Base-by-base conservation (phyloP, 1,140 invertebrate species). In the Cydia amplana region DNA sequence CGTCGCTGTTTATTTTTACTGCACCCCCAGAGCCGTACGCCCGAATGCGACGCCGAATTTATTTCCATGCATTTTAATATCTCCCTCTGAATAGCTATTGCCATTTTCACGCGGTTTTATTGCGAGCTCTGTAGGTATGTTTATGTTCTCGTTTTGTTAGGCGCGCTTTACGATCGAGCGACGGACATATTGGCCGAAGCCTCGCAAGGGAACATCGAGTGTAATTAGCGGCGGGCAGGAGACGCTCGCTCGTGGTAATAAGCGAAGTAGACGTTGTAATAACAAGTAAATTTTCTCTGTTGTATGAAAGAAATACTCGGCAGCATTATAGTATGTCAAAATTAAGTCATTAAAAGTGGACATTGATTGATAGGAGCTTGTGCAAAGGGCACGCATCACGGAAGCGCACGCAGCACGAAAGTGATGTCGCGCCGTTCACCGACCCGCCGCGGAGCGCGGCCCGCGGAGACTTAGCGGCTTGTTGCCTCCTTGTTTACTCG, bases 31-130 rank as follows among this genome's bases (percentile, higher is more conserved):
- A 91, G 86, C 85, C 82, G 85, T 83, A 90, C 87, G 88, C 85
- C 85, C 89, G 89, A 92, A 91, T 93, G 91, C 89, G 88, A 91
- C 89, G 90, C 88, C 88, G 89, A 91, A 93, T 93, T 91, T 93
- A 93, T 93, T 93, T 91, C 90, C 91, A 93, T 93, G 90, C 90
- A 93, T 93, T 93, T 93, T 93, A 93, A 93, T 93, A 93, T 93
- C 91, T 89, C 90, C 91, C 90, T 90, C 85, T 89, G 88, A 91
- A 91, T 88, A 90, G 87, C 89, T 92, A 88, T 90, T 90, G 91
- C 88, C 88, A 87, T 91, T 93, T 93, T 91, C 87, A 86, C 89
- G 89, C 87, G 87, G 88, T 91, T 91, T 91, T 90, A 88, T 91
- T 91, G 85, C 86, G 82, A 82, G 77, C 80, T 84, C 83, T 88